Evolutionary conservation across 2,113 vertebrate species (phyloP).

Genomic region (Serinus canaria): DNA sequence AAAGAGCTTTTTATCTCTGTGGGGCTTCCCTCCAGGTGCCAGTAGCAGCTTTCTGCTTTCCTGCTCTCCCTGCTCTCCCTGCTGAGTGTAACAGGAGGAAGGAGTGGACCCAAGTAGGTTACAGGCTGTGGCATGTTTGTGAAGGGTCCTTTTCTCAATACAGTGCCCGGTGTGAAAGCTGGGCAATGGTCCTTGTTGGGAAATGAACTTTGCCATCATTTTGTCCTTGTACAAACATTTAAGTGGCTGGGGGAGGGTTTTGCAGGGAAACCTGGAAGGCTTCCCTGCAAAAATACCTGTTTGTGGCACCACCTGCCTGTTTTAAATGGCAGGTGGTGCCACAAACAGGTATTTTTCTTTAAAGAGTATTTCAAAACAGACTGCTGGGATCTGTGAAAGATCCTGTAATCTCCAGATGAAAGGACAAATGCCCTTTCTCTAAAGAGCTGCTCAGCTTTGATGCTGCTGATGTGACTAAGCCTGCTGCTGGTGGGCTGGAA

Average conservation of each 20-base stretch:
- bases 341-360: conserved; percentile 20
- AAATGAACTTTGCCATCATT: background rate
- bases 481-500: conserved; percentile 22
- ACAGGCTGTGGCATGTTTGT: background rate
- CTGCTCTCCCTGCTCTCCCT: background rate
- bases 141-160: background rate
- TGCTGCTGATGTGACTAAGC: conserved; percentile 27
- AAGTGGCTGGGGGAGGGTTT: background rate
- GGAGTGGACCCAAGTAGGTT: background rate
- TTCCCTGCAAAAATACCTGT: no score
- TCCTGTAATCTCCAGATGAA: conserved; percentile 53
- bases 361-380: conserved; percentile 12
- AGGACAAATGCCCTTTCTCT: conserved; percentile 40
- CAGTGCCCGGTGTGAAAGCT: background rate
- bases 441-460: conserved; percentile 17
- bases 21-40: background rate
- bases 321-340: background rate
- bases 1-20: conserved; percentile 19
- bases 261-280: background rate
- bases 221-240: background rate
- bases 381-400: background rate
- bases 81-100: background rate
- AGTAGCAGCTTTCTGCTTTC: background rate
- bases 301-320: no score
- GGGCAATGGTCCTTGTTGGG: background rate